Evolutionary conservation across 2,888 invertebrate species (phyloP).

Genomic region (Smittia aterrima): DNA sequence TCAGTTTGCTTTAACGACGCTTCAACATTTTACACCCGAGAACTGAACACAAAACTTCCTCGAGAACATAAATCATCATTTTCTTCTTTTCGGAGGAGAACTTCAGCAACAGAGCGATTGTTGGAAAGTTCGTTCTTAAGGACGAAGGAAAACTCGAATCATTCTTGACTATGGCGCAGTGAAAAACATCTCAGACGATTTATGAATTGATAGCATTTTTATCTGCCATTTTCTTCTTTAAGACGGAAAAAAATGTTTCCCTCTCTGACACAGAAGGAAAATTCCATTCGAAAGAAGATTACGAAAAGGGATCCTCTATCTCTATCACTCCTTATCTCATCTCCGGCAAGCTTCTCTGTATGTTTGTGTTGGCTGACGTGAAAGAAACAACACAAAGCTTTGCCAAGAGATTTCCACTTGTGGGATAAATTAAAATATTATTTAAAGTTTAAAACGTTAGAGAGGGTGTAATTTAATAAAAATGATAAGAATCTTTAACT

Average conservation of each 20-base stretch:
- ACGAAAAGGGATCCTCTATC: not conserved
- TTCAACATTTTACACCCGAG: not conserved
- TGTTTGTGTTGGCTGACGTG: not conserved
- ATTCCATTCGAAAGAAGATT: constrained; percentile 1
- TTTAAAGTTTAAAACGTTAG: constrained; percentile 28
- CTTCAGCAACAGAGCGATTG: constrained; percentile 25
- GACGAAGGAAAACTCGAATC: too few relatives aligned
- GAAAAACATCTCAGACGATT: constrained; percentile 13
- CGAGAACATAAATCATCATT: not conserved
- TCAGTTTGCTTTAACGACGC: not conserved
- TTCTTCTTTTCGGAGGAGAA: not conserved
- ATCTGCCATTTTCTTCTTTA: constrained; percentile 21
- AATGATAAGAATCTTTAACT: constrained; percentile 29
- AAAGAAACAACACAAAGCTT: not conserved
- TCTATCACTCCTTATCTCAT: constrained; percentile 9
- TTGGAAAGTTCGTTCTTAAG: not conserved
- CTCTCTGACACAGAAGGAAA: not conserved
- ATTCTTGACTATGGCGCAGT: too few relatives aligned
- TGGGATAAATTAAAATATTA: constrained; percentile 39
- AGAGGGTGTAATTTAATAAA: constrained; percentile 42
- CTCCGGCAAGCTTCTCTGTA: not conserved
- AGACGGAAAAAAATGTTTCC: not conserved
- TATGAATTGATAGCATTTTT: constrained; percentile 23
- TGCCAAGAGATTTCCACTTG: constrained; percentile 1
- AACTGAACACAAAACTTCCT: not conserved